Evolutionary conservation across 2,797 vertebrate genomes (phyloP), one percentile per base, ranked within the genome.

Genomic region (Pterois miles): DNA sequence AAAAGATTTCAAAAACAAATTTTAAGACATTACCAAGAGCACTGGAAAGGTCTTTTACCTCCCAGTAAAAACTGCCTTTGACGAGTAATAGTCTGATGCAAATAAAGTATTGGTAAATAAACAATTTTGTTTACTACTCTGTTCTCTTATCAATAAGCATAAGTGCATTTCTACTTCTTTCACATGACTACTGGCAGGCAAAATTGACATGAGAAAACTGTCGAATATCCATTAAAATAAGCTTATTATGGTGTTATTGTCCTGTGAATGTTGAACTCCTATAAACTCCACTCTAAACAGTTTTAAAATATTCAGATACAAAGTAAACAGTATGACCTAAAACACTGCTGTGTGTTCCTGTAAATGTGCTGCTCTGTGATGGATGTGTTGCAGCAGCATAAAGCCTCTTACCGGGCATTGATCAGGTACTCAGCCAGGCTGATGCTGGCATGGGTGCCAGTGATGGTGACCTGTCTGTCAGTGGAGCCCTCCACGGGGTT

Each of bases 381-480:
- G 27, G 71, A 80, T 36, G 57, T 29, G 62, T 18, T 70, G 36
- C 54, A 34, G 9, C 4, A n/a, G 59, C 18, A 13, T 16, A 11
- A 23, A 34, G 71, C 38, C 12, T 57, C 83, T 96, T 94, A 98
- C 97, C 97, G 97, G 94, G 98, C 97, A 94, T 98, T 98, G 89
- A 98, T 98, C 95, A 98, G 96, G 93, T 98, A 98, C 86, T 98
- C 97, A 72, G 97, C 97, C 96, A 98, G 94, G 92, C 96, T 98
- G 91, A 98, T 98, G 88, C 97, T 98, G 87, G 97, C 97, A 36
- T 97, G 96, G 86, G 97, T 98, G 84, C 97, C 97, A 73, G 97
- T 98, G 90, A 98, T 98, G 93, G 97, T 98, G 87, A 98, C 97
- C 96, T 98, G 97, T 88, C 97, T 91, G 94, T 98, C 97, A 89